Base-by-base conservation (phyloP, 2,888 invertebrate species). In the Eupithecia tripunctaria region DNA sequence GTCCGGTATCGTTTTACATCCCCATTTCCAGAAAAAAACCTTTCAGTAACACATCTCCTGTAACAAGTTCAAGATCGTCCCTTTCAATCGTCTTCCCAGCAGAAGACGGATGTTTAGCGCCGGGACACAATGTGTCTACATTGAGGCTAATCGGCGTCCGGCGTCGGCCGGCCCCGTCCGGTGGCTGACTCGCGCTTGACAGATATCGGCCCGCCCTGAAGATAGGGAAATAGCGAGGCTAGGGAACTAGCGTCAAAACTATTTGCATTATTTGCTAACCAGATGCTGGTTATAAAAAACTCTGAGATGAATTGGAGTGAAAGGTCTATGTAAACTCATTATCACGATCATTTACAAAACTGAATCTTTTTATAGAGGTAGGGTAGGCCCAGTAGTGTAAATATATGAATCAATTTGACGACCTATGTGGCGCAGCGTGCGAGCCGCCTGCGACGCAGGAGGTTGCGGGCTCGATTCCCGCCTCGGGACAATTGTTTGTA, bases 191-290 rank as follows among this genome's bases (percentile, higher is more conserved):
- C 41, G 41, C 27, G 29, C 77, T 76, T 80, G 78, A 77, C 80
- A 76, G 76, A 74, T 79, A 78, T 77, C 76, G 80, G 78, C 77
- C 81, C 80, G 81, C 82, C 81, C 78, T 75, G 75, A 67, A 68
- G 70, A 75, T 67, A 79, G 43, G 3, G 79, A 80, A 74, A 10
- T 12, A 59, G 78, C 75, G 78, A 56, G 36, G 12, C 21, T 36
- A 41, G 18, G 18, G 12, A 43, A 27, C 18, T 21, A 29, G 29
- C 60, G 18, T 21, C 47, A 3, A 51, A 8, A 21, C 3, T 10
- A 21, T 21, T 18, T n/a, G n/a, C 2, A n/a, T 47, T n/a, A 47
- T n/a, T n/a, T 41, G 4, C 15, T 47, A n/a, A 47, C 6, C 43
- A 43, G 15, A n/a, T 47, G 47, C n/a, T n/a, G n/a, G n/a, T 47